Evolutionary conservation across 2,113 vertebrate genomes (phyloP), one percentile per base, ranked within the genome.

Genomic region (Coregonus clupeaformis): DNA sequence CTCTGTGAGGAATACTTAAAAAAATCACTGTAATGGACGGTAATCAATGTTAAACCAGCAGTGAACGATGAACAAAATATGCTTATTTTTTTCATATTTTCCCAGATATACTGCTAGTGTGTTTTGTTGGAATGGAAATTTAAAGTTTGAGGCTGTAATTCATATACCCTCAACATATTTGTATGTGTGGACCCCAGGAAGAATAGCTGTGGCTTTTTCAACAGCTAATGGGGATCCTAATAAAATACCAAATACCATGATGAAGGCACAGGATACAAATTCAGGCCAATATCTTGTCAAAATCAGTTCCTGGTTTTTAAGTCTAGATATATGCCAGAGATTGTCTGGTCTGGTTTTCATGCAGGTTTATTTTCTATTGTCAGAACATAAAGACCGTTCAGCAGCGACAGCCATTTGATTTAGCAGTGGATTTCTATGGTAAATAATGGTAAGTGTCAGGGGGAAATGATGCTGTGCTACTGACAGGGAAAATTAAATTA

Each of bases 401-500:
- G 47, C 49, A 68, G 69, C 71, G 49, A 27, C 24, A 57, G 32
- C 52, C 63, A 11, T 70, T 76, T 13, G 25, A 22, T n/a, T 29
- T 16, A n/a, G 5, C 59, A 69, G 27, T 66, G 36, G 29, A 71
- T 81, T 78, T 82, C 82, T 82, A 82, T 70, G 79, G 79, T 64
- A 42, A 73, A 69, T 78, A 32, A 70, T 32, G 20, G 74, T 72
- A 68, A 6, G 76, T 81, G 79, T 88, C 72, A 0, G 64, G 52
- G 73, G 68, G 36, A 27, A 72, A 75, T 59, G 75, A 82, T 68
- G 52, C 55, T 6, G 45, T 70, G 29, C 25, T 79, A 77, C 80
- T 83, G 85, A 89, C 87, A 78, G 79, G 76, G 76, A 75, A 65
- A 83, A 81, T 76, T 85, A 86, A 49, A 77, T 80, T 9, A 36